phyloP scores from a whole-genome alignment of 2,113 vertebrate species.

The Fregetta grallaria region DNA sequence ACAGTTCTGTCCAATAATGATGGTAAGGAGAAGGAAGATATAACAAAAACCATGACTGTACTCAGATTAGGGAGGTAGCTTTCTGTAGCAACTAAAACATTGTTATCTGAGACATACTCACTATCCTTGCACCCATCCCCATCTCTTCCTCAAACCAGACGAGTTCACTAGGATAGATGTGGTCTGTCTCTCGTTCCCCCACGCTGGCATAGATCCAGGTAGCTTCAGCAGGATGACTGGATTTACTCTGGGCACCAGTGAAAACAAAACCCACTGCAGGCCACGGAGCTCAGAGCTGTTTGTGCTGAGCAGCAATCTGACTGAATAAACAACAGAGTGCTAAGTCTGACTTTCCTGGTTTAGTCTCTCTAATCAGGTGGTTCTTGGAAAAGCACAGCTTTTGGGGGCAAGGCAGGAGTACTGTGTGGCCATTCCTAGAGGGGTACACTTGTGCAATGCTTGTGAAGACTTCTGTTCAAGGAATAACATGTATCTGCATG shows the following conservation, averaged over 20 bases:
- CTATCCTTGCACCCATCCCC: background rate
- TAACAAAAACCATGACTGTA: rapidly evolving
- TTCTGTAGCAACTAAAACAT: background rate
- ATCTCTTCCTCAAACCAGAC: background rate
- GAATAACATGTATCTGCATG: background rate
- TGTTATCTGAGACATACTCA: background rate
- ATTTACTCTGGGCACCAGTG: background rate
- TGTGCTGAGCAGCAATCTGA: background rate
- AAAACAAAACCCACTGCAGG: background rate
- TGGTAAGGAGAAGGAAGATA: background rate
- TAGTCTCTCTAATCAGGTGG: background rate
- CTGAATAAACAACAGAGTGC: background rate
- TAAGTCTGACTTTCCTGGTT: background rate
- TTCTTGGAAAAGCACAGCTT: background rate
- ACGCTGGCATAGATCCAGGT: background rate
- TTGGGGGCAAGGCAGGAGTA: background rate
- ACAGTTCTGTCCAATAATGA: background rate
- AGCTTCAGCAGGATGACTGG: background rate
- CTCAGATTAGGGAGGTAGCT: background rate
- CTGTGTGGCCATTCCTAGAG: background rate
- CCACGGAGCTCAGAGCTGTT: background rate
- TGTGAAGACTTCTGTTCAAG: background rate
- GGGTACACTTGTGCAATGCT: background rate
- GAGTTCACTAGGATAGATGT: background rate
- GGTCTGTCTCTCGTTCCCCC: background rate